phyloP scores from a whole-genome alignment of 2,888 invertebrate genomes.

The Synanthedon myopaeformis region DNA sequence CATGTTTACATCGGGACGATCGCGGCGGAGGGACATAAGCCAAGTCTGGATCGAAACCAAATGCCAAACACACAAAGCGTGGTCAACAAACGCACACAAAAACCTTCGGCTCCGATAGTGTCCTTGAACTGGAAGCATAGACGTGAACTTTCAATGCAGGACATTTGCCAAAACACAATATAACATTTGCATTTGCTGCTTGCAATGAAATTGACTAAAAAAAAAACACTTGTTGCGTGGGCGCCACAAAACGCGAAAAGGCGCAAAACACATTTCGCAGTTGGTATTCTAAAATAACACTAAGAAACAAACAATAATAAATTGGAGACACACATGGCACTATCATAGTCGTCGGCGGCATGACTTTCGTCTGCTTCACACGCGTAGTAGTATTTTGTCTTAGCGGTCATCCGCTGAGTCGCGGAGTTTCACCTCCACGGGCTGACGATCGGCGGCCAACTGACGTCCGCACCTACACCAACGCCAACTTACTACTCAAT shows the following conservation, averaged over 20 bases:
- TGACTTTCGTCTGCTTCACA: slow-evolving; percentile 31
- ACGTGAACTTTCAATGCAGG: slow-evolving; percentile 25
- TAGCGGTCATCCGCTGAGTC: slow-evolving; percentile 28
- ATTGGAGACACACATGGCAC: slow-evolving; percentile 51
- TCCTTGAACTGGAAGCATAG: slow-evolving; percentile 32
- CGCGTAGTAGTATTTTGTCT: slow-evolving; percentile 19
- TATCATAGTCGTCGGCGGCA: slow-evolving; percentile 67
- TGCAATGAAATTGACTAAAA: slow-evolving; percentile 15
- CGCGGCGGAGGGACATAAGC: slow-evolving; percentile 43
- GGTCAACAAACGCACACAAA: slow-evolving; percentile 44
- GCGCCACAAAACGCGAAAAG: slow-evolving; percentile 11
- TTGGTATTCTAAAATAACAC: not conserved
- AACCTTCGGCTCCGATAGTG: slow-evolving; percentile 29
- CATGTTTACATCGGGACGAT: slow-evolving; percentile 35
- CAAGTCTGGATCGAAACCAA: slow-evolving; percentile 53
- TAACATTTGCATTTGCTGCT: slow-evolving; percentile 24
- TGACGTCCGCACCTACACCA: slow-evolving; percentile 36
- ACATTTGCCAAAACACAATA: slow-evolving; percentile 22
- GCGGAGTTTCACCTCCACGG: slow-evolving; percentile 41
- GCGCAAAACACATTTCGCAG: not conserved
- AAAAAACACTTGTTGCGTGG: slow-evolving; percentile 16
- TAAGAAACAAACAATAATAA: slow-evolving; percentile 1
- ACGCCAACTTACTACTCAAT: slow-evolving; percentile 53
- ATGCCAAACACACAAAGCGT: slow-evolving; percentile 58
- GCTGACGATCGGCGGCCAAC: slow-evolving; percentile 61